phyloP scores from a whole-genome alignment of 2,113 vertebrate genomes.

The Sarotherodon lohbergeri region DNA sequence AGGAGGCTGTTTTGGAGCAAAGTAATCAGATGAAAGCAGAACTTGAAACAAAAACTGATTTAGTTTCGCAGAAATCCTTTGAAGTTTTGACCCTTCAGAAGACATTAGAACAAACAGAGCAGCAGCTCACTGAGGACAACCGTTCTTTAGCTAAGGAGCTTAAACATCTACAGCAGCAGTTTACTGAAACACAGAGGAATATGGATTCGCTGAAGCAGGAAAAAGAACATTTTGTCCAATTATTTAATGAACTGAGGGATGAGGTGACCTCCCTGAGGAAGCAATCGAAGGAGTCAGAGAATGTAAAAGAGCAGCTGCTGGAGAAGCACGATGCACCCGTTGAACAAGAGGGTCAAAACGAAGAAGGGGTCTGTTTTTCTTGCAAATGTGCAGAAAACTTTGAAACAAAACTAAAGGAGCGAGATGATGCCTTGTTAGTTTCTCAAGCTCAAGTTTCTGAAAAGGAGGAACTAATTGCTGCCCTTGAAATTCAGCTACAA shows the following conservation, averaged over 20 bases:
- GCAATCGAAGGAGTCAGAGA: constrained; percentile 37
- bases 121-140: constrained; percentile 47
- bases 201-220: constrained; percentile 66
- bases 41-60: constrained; percentile 43
- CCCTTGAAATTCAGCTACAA: constrained; percentile 61
- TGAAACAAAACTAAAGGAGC: constrained; percentile 33
- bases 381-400: constrained; percentile 12
- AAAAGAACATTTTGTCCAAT: constrained; percentile 51
- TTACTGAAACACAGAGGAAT: constrained; percentile 35
- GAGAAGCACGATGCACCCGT: background rate
- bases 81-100: constrained; percentile 48
- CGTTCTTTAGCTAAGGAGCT: background rate
- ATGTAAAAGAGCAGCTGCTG: constrained; percentile 53
- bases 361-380: background rate
- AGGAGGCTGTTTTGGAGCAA: constrained; percentile 37
- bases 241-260: constrained; percentile 47
- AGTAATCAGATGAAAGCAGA: constrained; percentile 45
- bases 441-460: constrained; percentile 33
- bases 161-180: background rate
- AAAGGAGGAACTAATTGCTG: constrained; percentile 55
- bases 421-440: background rate
- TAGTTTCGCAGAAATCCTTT: constrained; percentile 55
- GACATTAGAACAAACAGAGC: constrained; percentile 29
- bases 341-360: background rate
- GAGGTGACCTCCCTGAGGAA: constrained; percentile 50